Conservation (phyloP, 2,113 vertebrate species). For the Hiodon alosoides region DNA sequence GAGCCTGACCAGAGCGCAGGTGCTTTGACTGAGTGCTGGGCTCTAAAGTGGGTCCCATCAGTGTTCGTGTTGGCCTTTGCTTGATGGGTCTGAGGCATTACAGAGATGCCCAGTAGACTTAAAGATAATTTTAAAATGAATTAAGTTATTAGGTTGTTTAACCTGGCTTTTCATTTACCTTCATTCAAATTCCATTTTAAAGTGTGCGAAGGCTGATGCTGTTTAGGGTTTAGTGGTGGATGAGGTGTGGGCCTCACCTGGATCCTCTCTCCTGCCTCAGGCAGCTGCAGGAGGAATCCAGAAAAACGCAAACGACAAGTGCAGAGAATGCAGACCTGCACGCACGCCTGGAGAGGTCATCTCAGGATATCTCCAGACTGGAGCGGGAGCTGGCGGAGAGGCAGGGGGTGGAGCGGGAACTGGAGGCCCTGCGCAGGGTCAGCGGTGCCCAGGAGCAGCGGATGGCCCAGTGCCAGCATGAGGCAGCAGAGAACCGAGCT, state of each 20-base stretch:
- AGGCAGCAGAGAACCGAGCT: slow-evolving; percentile 66
- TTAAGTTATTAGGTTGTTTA: too few species aligned
- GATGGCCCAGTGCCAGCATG: slow-evolving; percentile 61
- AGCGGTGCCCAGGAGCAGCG: slow-evolving; percentile 54
- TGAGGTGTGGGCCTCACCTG: background rate
- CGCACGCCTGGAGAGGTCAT: slow-evolving; percentile 58
- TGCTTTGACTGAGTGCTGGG: too few species aligned
- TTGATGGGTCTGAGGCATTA: too few species aligned
- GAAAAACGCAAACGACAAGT: slow-evolving; percentile 52
- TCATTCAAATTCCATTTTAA: background rate
- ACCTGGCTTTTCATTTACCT: too few species aligned
- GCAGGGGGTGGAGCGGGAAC: slow-evolving; percentile 57
- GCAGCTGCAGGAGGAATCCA: slow-evolving; percentile 65
- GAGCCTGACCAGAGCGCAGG: background rate
- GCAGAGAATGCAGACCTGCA: slow-evolving; percentile 62
- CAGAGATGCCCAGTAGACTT: too few species aligned
- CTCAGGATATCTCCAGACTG: slow-evolving; percentile 57
- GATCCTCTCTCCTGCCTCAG: slow-evolving; percentile 46
- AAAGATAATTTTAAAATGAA: too few species aligned
- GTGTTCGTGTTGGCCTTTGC: too few species aligned
- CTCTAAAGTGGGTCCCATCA: too few species aligned
- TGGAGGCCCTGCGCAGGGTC: slow-evolving; percentile 59
- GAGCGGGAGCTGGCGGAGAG: slow-evolving; percentile 65
- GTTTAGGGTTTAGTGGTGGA: background rate
- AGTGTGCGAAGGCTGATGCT: background rate